phyloP scores from a whole-genome alignment of 2,888 invertebrate genomes.

The Argyra leucocephala region DNA sequence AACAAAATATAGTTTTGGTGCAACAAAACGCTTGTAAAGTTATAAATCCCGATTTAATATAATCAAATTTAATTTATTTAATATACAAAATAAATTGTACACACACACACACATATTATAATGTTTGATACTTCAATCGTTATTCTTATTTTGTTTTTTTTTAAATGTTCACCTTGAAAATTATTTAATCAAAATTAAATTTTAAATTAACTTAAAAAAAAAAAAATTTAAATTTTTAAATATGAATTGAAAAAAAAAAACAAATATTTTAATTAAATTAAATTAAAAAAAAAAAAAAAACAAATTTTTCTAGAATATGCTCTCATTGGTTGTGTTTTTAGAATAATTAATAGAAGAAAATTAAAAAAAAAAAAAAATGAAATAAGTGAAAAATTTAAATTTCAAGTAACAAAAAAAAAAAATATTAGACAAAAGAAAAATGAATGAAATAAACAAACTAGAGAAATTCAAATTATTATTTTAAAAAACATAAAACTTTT shows the following conservation, averaged over 20 bases:
- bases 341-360: slow-evolving; percentile 36
- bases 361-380: slow-evolving; percentile 36
- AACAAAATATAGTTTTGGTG: no score
- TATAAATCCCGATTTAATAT: no score
- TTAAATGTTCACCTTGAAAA: neutral
- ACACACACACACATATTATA: no score
- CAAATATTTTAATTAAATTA: neutral
- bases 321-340: slow-evolving; percentile 45
- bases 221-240: slow-evolving; percentile 1
- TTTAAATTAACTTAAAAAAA: neutral
- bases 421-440: neutral
- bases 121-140: no score
- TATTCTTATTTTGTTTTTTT: no score
- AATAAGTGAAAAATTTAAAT: slow-evolving; percentile 32
- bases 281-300: slow-evolving; percentile 14
- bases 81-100: no score
- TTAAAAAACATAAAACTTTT: no score
- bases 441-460: neutral
- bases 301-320: slow-evolving; percentile 33
- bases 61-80: no score
- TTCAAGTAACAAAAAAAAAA: neutral
- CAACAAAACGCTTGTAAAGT: no score
- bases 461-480: neutral
- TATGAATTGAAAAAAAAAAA: neutral
- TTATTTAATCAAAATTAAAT: neutral